These are phyloP conservation scores for Coptodon rendalli DNA, from an alignment of 2,113 vertebrate genomes.

Conservation along the genomic window DNA sequence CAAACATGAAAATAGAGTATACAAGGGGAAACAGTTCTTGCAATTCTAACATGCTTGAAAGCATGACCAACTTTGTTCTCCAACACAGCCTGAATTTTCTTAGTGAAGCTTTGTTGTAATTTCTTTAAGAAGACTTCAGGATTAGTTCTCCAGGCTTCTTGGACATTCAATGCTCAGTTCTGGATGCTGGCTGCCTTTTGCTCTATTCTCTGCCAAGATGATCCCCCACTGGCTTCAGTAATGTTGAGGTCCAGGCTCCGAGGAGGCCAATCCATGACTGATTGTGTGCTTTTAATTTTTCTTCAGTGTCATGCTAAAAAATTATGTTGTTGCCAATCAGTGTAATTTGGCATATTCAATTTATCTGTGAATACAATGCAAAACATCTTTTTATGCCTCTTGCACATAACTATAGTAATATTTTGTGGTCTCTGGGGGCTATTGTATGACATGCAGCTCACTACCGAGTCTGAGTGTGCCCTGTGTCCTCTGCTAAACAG, in stretches of 20 bases:
- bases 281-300: neutral
- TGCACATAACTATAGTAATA: neutral
- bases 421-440: neutral
- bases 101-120: neutral
- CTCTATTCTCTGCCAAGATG: neutral
- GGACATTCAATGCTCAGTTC: neutral
- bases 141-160: neutral
- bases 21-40: neutral
- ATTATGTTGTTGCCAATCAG: neutral
- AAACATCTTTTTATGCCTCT: neutral
- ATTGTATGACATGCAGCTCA: neutral
- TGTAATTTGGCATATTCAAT: neutral
- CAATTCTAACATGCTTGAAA: neutral
- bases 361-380: neutral
- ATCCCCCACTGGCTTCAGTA: neutral
- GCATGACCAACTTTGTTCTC: neutral
- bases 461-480: neutral
- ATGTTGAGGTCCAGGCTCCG: neutral
- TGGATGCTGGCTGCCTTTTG: neutral
- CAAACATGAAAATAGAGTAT: neutral
- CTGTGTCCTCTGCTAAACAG: neutral
- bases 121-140: neutral
- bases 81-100: neutral
- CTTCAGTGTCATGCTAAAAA: neutral
- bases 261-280: neutral